Conservation (phyloP, 2,113 vertebrate genomes). For the Orientallactaga bullata region DNA sequence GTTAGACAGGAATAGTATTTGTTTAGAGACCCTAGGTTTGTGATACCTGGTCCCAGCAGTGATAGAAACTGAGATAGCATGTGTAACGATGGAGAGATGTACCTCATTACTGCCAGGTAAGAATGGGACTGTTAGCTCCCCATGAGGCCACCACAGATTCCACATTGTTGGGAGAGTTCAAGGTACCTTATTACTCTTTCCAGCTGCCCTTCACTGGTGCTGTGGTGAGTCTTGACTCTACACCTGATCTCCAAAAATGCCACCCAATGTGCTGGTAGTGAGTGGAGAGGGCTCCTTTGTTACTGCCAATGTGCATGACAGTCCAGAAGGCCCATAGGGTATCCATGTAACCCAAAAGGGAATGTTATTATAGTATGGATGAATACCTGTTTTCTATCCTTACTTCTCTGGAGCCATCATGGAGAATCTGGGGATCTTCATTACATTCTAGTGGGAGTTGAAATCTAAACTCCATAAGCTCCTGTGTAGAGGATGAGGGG, state of each 20-base stretch:
- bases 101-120: not conserved
- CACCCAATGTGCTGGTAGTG: no score
- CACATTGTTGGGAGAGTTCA: not conserved
- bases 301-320: not conserved
- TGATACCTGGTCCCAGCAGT: not conserved
- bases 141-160: rapidly evolving
- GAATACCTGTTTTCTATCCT: not conserved
- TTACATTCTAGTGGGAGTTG: no score
- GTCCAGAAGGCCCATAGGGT: not conserved
- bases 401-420: not conserved
- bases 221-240: not conserved
- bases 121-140: not conserved
- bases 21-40: not conserved
- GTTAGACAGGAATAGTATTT: not conserved
- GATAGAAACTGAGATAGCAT: not conserved
- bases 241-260: not conserved
- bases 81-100: not conserved
- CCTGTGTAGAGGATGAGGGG: no score
- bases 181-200: not conserved
- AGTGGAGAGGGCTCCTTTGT: rapidly evolving
- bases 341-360: not conserved
- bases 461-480: not conserved
- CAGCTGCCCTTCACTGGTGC: not conserved
- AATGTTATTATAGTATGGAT: not conserved
- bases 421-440: no score